Conservation (phyloP, 2,888 invertebrate species). For the Tetramorium bicarinatum region DNA sequence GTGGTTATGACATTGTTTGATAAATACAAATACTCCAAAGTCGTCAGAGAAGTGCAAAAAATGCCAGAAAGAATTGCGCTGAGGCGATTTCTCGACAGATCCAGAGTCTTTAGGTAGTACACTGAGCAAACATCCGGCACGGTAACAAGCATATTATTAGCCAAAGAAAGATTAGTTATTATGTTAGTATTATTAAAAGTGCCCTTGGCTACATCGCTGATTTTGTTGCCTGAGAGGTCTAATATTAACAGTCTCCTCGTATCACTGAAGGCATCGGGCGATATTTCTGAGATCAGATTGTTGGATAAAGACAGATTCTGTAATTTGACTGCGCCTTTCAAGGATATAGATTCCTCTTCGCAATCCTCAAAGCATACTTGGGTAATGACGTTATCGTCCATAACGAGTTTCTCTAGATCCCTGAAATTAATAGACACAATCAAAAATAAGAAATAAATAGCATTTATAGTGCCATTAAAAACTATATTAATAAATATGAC, state of each 20-base stretch:
- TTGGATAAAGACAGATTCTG: slow-evolving; percentile 5
- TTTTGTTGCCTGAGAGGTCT: slow-evolving; percentile 54
- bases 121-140: slow-evolving; percentile 48
- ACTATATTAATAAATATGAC: not conserved
- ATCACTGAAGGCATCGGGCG: slow-evolving; percentile 13
- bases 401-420: slow-evolving; percentile 62
- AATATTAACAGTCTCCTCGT: not conserved
- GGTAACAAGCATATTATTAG: slow-evolving; percentile 13
- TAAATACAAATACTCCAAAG: slow-evolving; percentile 24
- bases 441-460: not conserved
- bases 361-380: slow-evolving; percentile 67
- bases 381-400: slow-evolving; percentile 65
- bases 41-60: not conserved
- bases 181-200: rapidly evolving
- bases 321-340: slow-evolving; percentile 12
- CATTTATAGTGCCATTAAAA: not conserved
- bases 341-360: slow-evolving; percentile 12
- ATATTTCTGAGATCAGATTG: slow-evolving; percentile 28
- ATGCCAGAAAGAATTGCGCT: rapidly evolving
- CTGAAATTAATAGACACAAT: slow-evolving; percentile 17
- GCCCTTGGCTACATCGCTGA: not conserved
- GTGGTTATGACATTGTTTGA: slow-evolving; percentile 44
- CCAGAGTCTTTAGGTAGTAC: rapidly evolving
- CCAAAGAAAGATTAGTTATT: slow-evolving; percentile 18
- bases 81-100: slow-evolving; percentile 55